These are phyloP conservation scores for Hirtodrosophila histrioides DNA, from an alignment of 2,888 invertebrate genomes.

Conservation along the genomic window DNA sequence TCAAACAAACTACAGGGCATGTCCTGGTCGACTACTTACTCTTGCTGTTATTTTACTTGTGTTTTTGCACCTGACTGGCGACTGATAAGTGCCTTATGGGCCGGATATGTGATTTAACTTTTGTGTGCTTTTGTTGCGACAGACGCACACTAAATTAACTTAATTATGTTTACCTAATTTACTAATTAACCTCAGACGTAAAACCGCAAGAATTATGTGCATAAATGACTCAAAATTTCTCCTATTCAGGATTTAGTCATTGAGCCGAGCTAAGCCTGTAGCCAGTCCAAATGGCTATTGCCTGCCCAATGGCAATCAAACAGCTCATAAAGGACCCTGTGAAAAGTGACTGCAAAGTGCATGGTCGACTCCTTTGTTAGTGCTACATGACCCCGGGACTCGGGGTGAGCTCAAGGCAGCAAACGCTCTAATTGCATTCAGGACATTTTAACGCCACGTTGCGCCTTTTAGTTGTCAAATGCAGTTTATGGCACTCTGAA, in stretches of 20 bases:
- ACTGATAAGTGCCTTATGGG: conserved; percentile 50
- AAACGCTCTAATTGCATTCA: conserved; percentile 61
- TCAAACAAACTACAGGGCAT: conserved; percentile 10
- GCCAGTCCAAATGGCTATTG: conserved; percentile 13
- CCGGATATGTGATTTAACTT: conserved; percentile 63
- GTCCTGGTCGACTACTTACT: neutral
- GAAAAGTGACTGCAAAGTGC: conserved; percentile 26
- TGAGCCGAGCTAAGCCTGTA: conserved; percentile 22
- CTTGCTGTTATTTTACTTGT: conserved; percentile 20
- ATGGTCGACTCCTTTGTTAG: neutral
- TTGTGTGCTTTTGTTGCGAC: conserved; percentile 41
- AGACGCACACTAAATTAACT: conserved; percentile 61
- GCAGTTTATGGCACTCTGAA: conserved; percentile 23
- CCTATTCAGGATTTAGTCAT: conserved; percentile 30
- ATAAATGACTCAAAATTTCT: conserved; percentile 35
- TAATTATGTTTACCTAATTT: conserved; percentile 78
- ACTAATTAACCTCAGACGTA: conserved; percentile 67
- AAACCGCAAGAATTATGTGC: conserved; percentile 61
- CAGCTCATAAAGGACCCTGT: conserved; percentile 21
- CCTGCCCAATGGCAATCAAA: conserved; percentile 22
- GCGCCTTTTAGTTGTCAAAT: conserved; percentile 55
- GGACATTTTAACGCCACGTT: conserved; percentile 54
- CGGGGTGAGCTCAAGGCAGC: neutral
- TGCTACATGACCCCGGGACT: too few species aligned
- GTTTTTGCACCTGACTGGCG: conserved; percentile 43